These are phyloP conservation scores for Sceloporus tristichus DNA, from an alignment of 2,113 vertebrate genomes.

Conservation along the genomic window DNA sequence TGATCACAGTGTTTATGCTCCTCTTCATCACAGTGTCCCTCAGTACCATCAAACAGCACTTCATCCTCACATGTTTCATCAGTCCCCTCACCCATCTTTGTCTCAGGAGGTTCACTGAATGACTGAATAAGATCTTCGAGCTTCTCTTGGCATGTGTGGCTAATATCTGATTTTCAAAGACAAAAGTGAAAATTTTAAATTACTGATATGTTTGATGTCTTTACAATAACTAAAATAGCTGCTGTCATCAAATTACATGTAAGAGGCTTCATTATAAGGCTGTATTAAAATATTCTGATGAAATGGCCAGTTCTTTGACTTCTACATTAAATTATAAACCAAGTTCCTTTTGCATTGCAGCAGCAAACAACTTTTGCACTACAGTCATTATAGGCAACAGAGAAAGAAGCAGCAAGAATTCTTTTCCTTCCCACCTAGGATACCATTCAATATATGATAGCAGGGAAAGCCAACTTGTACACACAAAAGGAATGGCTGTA, in stretches of 20 bases:
- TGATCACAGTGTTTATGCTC: constrained; percentile 41
- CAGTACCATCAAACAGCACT: constrained; percentile 46
- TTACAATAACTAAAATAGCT: background rate
- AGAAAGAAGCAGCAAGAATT: background rate
- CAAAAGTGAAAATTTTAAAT: constrained; percentile 34
- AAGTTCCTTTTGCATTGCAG: background rate
- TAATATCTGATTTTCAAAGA: constrained; percentile 42
- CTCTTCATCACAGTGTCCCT: constrained; percentile 53
- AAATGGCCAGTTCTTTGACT: constrained; percentile 4
- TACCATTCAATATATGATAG: background rate
- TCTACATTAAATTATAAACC: background rate
- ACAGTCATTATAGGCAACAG: background rate
- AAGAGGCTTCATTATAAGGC: background rate
- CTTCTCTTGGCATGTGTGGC: constrained; percentile 79
- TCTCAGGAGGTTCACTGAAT: constrained; percentile 71
- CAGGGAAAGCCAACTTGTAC: background rate
- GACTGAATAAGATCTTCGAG: constrained; percentile 88
- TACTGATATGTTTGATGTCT: background rate
- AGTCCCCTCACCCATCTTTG: constrained; percentile 33
- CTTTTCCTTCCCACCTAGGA: background rate
- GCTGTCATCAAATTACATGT: background rate
- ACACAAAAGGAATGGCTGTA: background rate
- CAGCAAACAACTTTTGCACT: background rate
- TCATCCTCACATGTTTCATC: constrained; percentile 50
- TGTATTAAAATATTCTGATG: background rate